Evolutionary conservation across 2,797 vertebrate genomes (phyloP).

Genomic region (Aphelocoma californica): DNA sequence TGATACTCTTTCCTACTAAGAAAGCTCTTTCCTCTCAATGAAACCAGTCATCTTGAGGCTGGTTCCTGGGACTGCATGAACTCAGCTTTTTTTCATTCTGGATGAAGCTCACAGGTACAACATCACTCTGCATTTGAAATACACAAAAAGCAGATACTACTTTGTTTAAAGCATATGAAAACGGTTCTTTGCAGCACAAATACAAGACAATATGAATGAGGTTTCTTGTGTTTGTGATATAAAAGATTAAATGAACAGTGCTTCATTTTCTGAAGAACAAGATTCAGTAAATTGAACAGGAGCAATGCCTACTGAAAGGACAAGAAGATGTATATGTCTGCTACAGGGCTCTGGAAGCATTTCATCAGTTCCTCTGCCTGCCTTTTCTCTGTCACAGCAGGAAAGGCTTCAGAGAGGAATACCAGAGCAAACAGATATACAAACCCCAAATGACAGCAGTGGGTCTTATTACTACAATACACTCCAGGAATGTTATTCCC

Average conservation of each 20-base stretch:
- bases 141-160: not conserved
- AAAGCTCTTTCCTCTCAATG: not conserved
- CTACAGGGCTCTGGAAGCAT: not conserved
- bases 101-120: not conserved
- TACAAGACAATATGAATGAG: not conserved
- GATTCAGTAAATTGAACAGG: not conserved
- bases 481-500: not conserved
- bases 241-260: slow-evolving; percentile 14
- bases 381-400: slow-evolving; percentile 16
- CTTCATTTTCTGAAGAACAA: not conserved
- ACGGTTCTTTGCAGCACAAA: not conserved
- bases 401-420: slow-evolving; percentile 1
- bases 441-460: not conserved
- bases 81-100: not conserved
- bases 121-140: not conserved
- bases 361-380: not conserved
- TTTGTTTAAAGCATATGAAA: not conserved
- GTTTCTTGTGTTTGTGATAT: not conserved
- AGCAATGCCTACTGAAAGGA: not conserved
- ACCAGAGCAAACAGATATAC: not conserved
- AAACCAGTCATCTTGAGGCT: not conserved
- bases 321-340: not conserved
- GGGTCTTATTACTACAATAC: not conserved
- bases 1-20: not conserved
- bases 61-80: not conserved